phyloP scores from a whole-genome alignment of 53 echinoderm and acorn worm genomes.

The Echinometra lucunter region DNA sequence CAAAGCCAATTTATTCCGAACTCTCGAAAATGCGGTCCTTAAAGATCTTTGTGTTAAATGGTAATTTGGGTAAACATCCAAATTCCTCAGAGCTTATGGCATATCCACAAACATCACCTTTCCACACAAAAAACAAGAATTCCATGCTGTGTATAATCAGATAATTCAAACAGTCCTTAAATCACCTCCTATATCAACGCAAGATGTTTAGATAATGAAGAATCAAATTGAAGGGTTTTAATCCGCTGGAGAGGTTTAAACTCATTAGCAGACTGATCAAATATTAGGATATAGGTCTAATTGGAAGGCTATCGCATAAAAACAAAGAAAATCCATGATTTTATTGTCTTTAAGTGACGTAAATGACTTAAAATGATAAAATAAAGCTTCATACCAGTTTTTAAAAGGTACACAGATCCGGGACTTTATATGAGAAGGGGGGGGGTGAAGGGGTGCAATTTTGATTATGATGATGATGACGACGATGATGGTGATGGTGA shows the following conservation, averaged over 20 bases:
- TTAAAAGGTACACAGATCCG: not conserved
- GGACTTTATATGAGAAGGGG: too few relatives aligned
- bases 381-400: not conserved
- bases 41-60: too few relatives aligned
- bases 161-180: not conserved
- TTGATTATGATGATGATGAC: too few relatives aligned
- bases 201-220: not conserved
- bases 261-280: not conserved
- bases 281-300: not conserved
- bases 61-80: too few relatives aligned
- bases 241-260: not conserved
- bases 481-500: too few relatives aligned
- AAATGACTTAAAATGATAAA: not conserved
- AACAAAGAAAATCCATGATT: not conserved
- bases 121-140: too few relatives aligned
- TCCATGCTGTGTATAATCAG: too few relatives aligned
- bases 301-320: not conserved
- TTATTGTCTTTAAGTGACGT: not conserved
- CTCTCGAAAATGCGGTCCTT: too few relatives aligned
- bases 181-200: not conserved
- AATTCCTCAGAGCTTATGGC: too few relatives aligned
- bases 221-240: not conserved
- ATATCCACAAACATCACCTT: too few relatives aligned
- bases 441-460: too few relatives aligned
- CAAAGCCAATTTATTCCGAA: too few relatives aligned